Evolutionary conservation across 2,113 vertebrate genomes (phyloP).

Genomic region (Sylvietta virens): DNA sequence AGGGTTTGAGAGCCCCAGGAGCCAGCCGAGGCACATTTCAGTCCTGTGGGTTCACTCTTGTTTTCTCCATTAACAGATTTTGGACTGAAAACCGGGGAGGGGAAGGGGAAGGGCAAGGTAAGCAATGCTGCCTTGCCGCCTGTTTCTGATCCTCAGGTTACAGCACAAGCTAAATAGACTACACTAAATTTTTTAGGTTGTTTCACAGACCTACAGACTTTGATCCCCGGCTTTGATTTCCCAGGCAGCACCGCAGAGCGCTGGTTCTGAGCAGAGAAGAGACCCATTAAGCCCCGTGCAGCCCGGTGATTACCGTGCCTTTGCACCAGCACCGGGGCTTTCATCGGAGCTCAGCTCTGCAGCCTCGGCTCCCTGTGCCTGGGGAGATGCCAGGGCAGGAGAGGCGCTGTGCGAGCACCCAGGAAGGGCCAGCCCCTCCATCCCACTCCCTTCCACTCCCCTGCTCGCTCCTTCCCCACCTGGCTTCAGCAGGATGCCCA

Average conservation of each 20-base stretch:
- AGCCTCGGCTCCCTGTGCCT: background rate
- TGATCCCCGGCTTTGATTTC: conserved; percentile 55
- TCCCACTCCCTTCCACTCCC: background rate
- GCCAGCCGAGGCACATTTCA: background rate
- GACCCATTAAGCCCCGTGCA: conserved; percentile 7
- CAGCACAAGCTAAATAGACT: conserved; percentile 45
- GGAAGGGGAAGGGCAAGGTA: background rate
- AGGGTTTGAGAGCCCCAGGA: conserved; percentile 23
- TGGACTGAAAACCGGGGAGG: background rate
- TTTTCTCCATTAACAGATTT: conserved; percentile 30
- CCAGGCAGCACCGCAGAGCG: rapidly evolving
- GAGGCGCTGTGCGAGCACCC: background rate
- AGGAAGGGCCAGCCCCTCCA: background rate
- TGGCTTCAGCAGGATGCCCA: background rate
- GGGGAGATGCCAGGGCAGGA: background rate
- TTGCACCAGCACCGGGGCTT: background rate
- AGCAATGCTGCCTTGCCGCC: conserved; percentile 26
- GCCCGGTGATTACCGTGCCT: background rate
- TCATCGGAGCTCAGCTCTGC: background rate
- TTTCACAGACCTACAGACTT: conserved; percentile 25
- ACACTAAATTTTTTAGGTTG: conserved; percentile 35
- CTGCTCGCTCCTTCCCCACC: background rate
- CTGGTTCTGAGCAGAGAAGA: background rate
- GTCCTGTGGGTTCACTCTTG: background rate
- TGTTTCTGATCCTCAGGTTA: conserved; percentile 31